Base-by-base conservation (phyloP, 1,140 invertebrate genomes). In the Hylaeus anthracinus region DNA sequence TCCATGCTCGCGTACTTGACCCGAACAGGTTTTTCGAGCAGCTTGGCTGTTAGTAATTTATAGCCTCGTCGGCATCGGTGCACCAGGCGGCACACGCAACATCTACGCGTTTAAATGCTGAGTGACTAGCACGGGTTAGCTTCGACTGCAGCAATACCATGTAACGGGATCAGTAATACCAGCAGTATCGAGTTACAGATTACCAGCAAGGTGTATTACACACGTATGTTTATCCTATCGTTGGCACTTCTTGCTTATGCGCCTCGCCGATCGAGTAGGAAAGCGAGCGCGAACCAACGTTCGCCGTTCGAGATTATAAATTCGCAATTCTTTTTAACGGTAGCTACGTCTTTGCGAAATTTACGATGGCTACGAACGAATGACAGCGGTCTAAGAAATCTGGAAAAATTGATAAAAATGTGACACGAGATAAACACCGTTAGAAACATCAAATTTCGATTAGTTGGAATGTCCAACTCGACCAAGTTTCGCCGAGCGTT, bases 151-250 rank as follows among this genome's bases (percentile, higher is more conserved):
- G 14, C 72, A 76, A 71, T 76, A 61, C 65, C 72, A 69, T 56
- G 64, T 81, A 86, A 85, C 85, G 79, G 75, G 72, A 82, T 79
- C 83, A 53, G 73, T 85, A 82, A 83, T 85, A 83, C 85, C 80
- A 15, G 3, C 41, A 67, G 64, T 79, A 77, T 86, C 83, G 58
- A 45, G 66, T 86, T 86, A 82, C 83, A 41, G 71, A 86, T 86
- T 84, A 58, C 79, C 55, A 67, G 51, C 61, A 73, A 84, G 37
- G 4, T 45, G 67, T 72, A 60, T 61, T 56, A 72, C 60, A 43
- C 37, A 9, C 9, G 8, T 26, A 60, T 80, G 55, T 60, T 80
- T 60, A 73, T 60, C 56, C 55, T 48, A 26, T 43, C 43, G 70
- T 10, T 60, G 10, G 39, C 2, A 66, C 58, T 15, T 14, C 45